Evolutionary conservation across 2,888 invertebrate species (phyloP), one percentile per base, ranked within the genome.

Genomic region (Pediacus dermestoides): DNA sequence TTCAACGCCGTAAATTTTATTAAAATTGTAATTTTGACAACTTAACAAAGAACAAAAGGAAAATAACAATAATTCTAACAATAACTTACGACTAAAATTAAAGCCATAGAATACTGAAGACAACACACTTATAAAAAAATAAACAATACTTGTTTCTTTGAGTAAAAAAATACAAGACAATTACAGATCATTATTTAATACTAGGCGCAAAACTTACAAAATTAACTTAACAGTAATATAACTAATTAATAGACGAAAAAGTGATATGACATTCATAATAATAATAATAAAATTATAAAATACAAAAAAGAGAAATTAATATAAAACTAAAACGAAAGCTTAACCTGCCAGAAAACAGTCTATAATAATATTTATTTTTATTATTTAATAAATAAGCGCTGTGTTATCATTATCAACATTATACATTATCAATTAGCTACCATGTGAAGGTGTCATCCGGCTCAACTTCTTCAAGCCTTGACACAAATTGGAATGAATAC

Each of bases 401-500:
- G 61, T 42, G 37, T 51, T 50, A 55, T 28, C 25, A 6, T 4
- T 23, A 23, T 23, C 9, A 23, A 23, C n/a, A 23, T 23, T n/a
- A n/a, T n/a, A n/a, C 48, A 53, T 49, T 45, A 46, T 51, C 48
- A 47, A 53, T 55, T 62, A 62, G 62, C 63, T 62, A 61, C 56
- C 59, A 53, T 52, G 48, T 53, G n/a, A n/a, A n/a, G n/a, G n/a
- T n/a, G n/a, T n/a, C n/a, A n/a, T n/a, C n/a, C n/a, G n/a, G n/a
- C n/a, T n/a, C n/a, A n/a, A n/a, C 50, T 42, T 42, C 45, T 38
- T 35, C n/a, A n/a, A n/a, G n/a, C n/a, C n/a, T 16, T 34, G 44
- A 46, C 46, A 44, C 38, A 40, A 43, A 62, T 56, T 67, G 69
- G 69, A 69, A 69, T 69, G 69, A 68, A 68, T 68, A 67, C 67